These are phyloP conservation scores for Phthorimaea operculella DNA, from an alignment of 1,140 invertebrate species.

Conservation along the genomic window DNA sequence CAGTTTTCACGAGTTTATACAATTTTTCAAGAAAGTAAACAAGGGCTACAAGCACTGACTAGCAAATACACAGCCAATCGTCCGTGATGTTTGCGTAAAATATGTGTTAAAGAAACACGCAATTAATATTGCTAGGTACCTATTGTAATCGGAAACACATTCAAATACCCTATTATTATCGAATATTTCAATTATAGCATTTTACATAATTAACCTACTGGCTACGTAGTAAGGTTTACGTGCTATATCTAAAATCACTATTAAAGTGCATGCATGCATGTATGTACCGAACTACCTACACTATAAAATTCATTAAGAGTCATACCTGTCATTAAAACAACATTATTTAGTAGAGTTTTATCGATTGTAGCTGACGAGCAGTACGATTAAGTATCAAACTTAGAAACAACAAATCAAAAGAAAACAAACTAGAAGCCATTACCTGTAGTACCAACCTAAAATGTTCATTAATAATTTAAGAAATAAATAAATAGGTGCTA, in stretches of 20 bases:
- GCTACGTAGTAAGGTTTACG: background rate
- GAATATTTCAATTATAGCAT: slow-evolving; percentile 8
- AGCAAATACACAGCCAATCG: background rate
- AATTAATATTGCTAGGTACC: slow-evolving; percentile 19
- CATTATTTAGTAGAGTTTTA: background rate
- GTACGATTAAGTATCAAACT: too few relatives aligned
- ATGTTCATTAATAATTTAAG: background rate
- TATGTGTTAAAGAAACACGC: slow-evolving; percentile 9
- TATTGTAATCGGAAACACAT: slow-evolving; percentile 21
- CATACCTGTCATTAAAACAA: background rate
- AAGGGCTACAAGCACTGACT: too few relatives aligned
- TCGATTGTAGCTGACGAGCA: background rate
- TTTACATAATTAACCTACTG: background rate
- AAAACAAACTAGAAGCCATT: too few relatives aligned
- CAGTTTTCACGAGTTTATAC: too few relatives aligned
- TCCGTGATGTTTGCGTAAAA: background rate
- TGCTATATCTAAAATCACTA: background rate
- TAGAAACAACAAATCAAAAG: too few relatives aligned
- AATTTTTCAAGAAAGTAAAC: too few relatives aligned
- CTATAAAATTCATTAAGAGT: background rate
- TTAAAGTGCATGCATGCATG: background rate
- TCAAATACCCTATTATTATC: slow-evolving; percentile 14
- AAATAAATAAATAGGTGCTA: background rate
- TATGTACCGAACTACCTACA: background rate
- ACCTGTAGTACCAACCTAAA: too few relatives aligned